Percentiles rank a stretch among this genome's conserved stretches.
These are phyloP conservation scores for Phyllotreta striolata DNA, from an alignment of 2,888 invertebrate species.

Conservation along the genomic window DNA sequence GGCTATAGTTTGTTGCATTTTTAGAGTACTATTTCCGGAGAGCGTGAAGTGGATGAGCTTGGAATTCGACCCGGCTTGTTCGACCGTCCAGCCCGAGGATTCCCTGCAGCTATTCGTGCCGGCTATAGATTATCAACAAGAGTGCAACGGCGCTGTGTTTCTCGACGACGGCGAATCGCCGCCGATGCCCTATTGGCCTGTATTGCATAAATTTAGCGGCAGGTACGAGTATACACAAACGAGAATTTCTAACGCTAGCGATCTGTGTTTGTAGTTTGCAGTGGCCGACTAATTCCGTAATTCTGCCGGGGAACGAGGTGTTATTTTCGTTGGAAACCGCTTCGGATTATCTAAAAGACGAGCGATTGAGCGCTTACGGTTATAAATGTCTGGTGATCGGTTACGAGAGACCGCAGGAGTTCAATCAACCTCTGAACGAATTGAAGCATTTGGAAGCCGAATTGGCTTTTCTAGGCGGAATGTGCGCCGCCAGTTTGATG, in stretches of 20 bases:
- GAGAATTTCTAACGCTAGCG: background rate
- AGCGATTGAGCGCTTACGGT: constrained; percentile 78
- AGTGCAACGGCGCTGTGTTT: constrained; percentile 42
- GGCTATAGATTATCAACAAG: constrained; percentile 52
- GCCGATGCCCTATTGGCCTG: constrained; percentile 68
- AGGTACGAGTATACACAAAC: constrained; percentile 55
- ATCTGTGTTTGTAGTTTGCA: constrained; percentile 63
- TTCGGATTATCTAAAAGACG: constrained; percentile 92
- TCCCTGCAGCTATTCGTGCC: constrained; percentile 78
- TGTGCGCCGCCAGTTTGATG: constrained; percentile 90
- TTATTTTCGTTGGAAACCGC: constrained; percentile 96
- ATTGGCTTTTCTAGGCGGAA: constrained; percentile 87
- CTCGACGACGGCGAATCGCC: constrained; percentile 55
- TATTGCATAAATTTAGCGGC: constrained; percentile 71
- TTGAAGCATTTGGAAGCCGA: constrained; percentile 87
- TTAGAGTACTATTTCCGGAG: constrained; percentile 85
- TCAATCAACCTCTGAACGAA: constrained; percentile 60
- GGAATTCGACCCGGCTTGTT: constrained; percentile 92
- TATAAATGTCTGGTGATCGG: constrained; percentile 85
- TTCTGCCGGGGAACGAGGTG: constrained; percentile 92
- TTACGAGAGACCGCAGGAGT: constrained; percentile 76
- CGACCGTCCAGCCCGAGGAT: constrained; percentile 94
- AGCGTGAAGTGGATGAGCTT: constrained; percentile 91
- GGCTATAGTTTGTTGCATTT: constrained; percentile 31
- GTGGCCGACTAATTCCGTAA: constrained; percentile 88